A percentile compares a stretch with the other conserved stretches of the same genome.
phyloP scores from a whole-genome alignment of 2,113 vertebrate genomes.

The Periophthalmodon schlosseri region DNA sequence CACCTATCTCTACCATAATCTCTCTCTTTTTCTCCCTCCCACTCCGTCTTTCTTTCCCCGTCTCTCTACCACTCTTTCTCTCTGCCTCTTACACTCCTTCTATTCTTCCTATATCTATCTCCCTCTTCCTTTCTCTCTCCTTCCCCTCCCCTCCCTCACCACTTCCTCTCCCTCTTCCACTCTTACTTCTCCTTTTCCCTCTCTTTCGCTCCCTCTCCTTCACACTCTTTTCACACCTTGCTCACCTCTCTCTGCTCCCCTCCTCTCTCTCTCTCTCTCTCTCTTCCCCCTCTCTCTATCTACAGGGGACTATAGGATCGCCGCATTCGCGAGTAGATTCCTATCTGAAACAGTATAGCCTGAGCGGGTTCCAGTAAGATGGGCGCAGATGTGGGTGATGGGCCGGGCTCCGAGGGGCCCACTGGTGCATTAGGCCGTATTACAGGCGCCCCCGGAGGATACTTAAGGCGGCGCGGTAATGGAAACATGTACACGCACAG shows the following conservation, averaged over 20 bases:
- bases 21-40: background rate
- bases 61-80: background rate
- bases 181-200: background rate
- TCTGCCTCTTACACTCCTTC: background rate
- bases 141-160: background rate
- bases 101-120: background rate
- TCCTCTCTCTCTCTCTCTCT: background rate
- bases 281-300: background rate
- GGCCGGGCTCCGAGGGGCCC: conserved; percentile 74
- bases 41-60: background rate
- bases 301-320: conserved; percentile 38
- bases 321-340: conserved; percentile 66
- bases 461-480: conserved; percentile 59
- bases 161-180: no score
- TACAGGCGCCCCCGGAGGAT: conserved; percentile 73
- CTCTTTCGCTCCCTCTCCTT: background rate
- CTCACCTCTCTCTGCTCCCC: background rate
- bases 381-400: conserved; percentile 71
- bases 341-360: conserved; percentile 70
- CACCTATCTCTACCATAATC: background rate
- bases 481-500: conserved; percentile 53
- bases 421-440: conserved; percentile 78
- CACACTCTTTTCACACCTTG: background rate
- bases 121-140: background rate
- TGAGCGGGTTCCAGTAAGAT: conserved; percentile 74